A percentile compares a stretch with the other conserved stretches of the same genome.
These are phyloP conservation scores for Apodemia zela DNA, from an alignment of 2,888 invertebrate genomes.

Conservation along the genomic window DNA sequence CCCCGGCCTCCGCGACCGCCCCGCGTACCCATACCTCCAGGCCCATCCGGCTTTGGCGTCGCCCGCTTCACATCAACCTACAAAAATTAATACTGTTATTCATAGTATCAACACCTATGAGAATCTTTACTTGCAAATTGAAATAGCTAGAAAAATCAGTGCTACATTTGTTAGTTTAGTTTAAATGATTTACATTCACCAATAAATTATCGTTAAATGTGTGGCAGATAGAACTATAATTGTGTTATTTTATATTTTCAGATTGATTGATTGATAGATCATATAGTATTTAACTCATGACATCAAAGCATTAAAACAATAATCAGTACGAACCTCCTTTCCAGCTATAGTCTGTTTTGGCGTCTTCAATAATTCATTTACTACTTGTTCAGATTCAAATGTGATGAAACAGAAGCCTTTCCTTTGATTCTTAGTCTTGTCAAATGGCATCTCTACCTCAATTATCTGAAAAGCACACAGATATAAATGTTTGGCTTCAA, in stretches of 20 bases:
- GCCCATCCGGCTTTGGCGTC: slow-evolving; percentile 92
- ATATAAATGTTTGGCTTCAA: background rate
- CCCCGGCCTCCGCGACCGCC: slow-evolving; percentile 83
- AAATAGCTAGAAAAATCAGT: no score
- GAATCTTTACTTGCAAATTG: no score
- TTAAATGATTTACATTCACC: no score
- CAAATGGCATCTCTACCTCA: slow-evolving; percentile 97
- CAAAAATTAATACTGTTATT: slow-evolving; percentile 17
- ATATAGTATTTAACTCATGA: no score
- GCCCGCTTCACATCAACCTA: slow-evolving; percentile 97
- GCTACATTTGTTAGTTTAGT: no score
- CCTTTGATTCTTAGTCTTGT: slow-evolving; percentile 97
- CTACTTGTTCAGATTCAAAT: slow-evolving; percentile 96
- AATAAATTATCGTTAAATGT: background rate
- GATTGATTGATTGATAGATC: no score
- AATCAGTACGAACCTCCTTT: slow-evolving; percentile 85
- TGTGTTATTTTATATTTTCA: background rate
- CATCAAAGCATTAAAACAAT: background rate
- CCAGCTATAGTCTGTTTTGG: slow-evolving; percentile 96
- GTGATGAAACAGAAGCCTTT: slow-evolving; percentile 99
- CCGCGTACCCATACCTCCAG: slow-evolving; percentile 84
- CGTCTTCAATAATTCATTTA: slow-evolving; percentile 93
- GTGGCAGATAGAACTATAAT: no score
- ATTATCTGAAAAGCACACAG: slow-evolving; percentile 85
- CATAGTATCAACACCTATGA: no score